A percentile compares a stretch with the other conserved stretches of the same genome.
Evolutionary conservation across 2,888 invertebrate genomes (phyloP).

Genomic region (Clanis bilineata): DNA sequence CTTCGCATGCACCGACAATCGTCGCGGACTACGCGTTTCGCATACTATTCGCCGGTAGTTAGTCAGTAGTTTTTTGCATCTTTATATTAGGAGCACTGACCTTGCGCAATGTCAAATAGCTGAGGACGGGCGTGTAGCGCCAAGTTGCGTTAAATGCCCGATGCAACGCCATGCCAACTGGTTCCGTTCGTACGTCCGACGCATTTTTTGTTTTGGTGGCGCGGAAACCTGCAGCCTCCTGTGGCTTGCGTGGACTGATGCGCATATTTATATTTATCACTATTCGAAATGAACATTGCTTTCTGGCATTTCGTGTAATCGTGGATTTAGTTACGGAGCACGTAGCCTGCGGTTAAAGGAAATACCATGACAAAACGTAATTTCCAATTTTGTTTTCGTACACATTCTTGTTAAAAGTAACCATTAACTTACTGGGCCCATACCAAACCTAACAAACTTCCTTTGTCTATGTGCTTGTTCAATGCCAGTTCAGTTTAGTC

Average conservation of each 20-base stretch:
- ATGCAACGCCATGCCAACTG: constrained; percentile 58
- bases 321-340: not conserved
- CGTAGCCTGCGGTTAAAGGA: not conserved
- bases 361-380: not conserved
- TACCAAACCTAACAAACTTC: not conserved
- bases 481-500: not conserved
- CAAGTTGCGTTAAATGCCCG: constrained; percentile 52
- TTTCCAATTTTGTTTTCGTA: not conserved
- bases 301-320: not conserved
- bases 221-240: constrained; percentile 37
- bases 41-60: constrained; percentile 43
- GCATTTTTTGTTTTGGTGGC: constrained; percentile 57
- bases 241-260: constrained; percentile 2
- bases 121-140: constrained; percentile 57
- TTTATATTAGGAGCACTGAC: constrained; percentile 80
- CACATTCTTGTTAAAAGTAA: not conserved
- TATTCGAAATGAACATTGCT: not conserved
- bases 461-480: not conserved
- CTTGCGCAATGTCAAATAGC: constrained; percentile 82
- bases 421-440: not conserved
- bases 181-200: constrained; percentile 44
- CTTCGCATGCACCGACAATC: constrained; percentile 62
- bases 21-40: constrained; percentile 49
- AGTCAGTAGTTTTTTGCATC: constrained; percentile 62
- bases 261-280: constrained; percentile 1